These are phyloP conservation scores for Aplochiton taeniatus DNA, from an alignment of 2,797 vertebrate genomes.

Conservation along the genomic window DNA sequence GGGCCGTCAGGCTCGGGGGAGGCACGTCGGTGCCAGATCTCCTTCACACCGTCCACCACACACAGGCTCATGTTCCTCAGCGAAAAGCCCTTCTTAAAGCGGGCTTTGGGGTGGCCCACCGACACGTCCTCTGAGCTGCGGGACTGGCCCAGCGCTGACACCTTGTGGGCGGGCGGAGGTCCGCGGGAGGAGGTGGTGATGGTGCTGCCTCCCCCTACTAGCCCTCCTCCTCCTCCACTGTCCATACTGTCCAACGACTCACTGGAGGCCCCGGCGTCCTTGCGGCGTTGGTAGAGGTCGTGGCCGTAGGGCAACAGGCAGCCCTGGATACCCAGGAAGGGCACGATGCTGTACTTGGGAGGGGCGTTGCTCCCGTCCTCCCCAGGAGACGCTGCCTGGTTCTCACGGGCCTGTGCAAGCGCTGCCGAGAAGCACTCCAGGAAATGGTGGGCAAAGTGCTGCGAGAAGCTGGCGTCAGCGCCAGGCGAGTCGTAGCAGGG, in stretches of 20 bases:
- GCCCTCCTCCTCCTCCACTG: conserved; percentile 69
- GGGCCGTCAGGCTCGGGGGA: conserved; percentile 83
- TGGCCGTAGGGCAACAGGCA: conserved; percentile 85
- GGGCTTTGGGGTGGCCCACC: conserved; percentile 78
- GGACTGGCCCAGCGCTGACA: conserved; percentile 86
- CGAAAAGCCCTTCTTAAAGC: conserved; percentile 95
- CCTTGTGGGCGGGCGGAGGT: conserved; percentile 74
- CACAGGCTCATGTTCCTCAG: conserved; percentile 97
- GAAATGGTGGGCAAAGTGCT: conserved; percentile 90
- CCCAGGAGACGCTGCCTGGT: conserved; percentile 46
- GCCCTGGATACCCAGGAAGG: conserved; percentile 88
- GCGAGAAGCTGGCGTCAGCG: conserved; percentile 89
- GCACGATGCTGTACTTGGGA: conserved; percentile 86
- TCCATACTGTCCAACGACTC: conserved; percentile 90
- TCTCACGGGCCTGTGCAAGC: conserved; percentile 77
- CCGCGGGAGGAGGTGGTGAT: conserved; percentile 65
- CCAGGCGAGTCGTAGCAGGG: conserved; percentile 91
- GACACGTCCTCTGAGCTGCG: conserved; percentile 95
- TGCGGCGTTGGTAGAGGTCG: conserved; percentile 76
- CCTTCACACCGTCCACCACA: conserved; percentile 92
- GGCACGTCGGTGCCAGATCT: conserved; percentile 93
- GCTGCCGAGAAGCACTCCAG: conserved; percentile 87
- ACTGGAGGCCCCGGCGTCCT: conserved; percentile 83
- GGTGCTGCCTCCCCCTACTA: conserved; percentile 51
- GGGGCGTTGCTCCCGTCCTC: conserved; percentile 65